A percentile compares a stretch with the other conserved stretches of the same genome.
Conservation (phyloP, 2,888 invertebrate species). For the Aleiodes alternator region DNA sequence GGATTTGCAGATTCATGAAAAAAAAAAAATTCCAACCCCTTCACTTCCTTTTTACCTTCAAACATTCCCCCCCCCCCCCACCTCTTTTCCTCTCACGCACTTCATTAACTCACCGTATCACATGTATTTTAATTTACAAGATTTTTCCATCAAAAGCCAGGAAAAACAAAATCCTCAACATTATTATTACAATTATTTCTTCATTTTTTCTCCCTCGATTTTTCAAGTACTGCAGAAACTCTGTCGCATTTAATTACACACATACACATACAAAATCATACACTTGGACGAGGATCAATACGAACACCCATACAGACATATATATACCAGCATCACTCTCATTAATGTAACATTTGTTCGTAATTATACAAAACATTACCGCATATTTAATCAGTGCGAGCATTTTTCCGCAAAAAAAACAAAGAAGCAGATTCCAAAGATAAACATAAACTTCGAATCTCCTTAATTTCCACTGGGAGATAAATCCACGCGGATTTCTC, state of each 20-base stretch:
- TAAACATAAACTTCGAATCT: slow-evolving; percentile 22
- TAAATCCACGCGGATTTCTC: slow-evolving; percentile 17
- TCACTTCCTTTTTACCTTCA: slow-evolving; percentile 14
- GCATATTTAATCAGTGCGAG: slow-evolving; percentile 15
- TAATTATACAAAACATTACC: slow-evolving; percentile 25
- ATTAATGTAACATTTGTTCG: slow-evolving; percentile 17
- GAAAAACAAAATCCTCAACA: slow-evolving; percentile 14
- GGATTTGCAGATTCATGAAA: slow-evolving; percentile 13
- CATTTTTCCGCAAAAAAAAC: not conserved
- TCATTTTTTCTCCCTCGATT: not conserved
- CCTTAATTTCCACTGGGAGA: slow-evolving; percentile 38
- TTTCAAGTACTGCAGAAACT: not conserved
- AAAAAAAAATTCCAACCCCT: slow-evolving; percentile 10
- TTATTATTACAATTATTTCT: slow-evolving; percentile 34
- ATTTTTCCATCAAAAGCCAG: slow-evolving; percentile 28
- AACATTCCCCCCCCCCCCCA: not conserved
- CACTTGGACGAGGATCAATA: slow-evolving; percentile 29
- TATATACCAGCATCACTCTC: not conserved
- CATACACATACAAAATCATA: no score
- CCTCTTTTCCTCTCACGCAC: slow-evolving; percentile 9
- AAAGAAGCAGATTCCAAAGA: not conserved
- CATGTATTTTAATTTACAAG: slow-evolving; percentile 23
- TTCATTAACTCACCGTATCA: slow-evolving; percentile 36
- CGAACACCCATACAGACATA: not conserved
- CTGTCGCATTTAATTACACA: slow-evolving; percentile 29